Evolutionary conservation across 2,113 vertebrate species (phyloP), one percentile per base, ranked within the genome.

Genomic region (Xenopus tropicalis): DNA sequence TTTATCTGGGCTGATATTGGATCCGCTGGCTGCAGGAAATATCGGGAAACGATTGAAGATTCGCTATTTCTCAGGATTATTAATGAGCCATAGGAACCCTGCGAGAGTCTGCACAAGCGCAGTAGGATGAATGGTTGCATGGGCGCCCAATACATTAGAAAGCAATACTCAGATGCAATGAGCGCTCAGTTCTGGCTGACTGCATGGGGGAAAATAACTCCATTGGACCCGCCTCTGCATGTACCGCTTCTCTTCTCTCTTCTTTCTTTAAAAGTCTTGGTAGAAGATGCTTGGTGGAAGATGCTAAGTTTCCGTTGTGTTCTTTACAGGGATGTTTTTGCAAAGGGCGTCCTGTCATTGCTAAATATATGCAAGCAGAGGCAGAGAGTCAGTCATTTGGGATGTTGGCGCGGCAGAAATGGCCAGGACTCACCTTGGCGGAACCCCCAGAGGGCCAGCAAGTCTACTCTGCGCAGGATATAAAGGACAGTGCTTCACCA

Each of bases 271-370:
- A 85, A 84, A 88, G 87, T n/a, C 78, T 88, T 90, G 87, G 88
- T 82, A 88, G 88, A 87, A 84, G 89, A 85, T 82, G 0, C 64
- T n/a, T n/a, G n/a, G 85, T 87, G 88, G 88, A 89, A 91, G 90
- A 87, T 90, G 88, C 92, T 90, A 93, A 93, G 91, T 89, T 90
- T 91, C 90, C 90, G 91, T 92, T 95, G 90, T 95, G 93, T 95
- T 93, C 91, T 93, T 93, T 94, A 92, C 92, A 92, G 91, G 88
- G 93, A 94, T 93, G 94, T 95, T 89, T 94, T 91, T 95, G 91
- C 91, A 95, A 94, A 93, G 93, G 93, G 91, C 92, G 93, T 86
- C 91, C 90, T 92, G 91, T 94, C 92, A 92, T 94, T 92, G 91
- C 93, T 94, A 94, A 94, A 87, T 93, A 93, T 91, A 94, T 94